A percentile compares a stretch with the other conserved stretches of the same genome.
Evolutionary conservation across 2,113 vertebrate species (phyloP).

Genomic region (Thymallus thymallus): DNA sequence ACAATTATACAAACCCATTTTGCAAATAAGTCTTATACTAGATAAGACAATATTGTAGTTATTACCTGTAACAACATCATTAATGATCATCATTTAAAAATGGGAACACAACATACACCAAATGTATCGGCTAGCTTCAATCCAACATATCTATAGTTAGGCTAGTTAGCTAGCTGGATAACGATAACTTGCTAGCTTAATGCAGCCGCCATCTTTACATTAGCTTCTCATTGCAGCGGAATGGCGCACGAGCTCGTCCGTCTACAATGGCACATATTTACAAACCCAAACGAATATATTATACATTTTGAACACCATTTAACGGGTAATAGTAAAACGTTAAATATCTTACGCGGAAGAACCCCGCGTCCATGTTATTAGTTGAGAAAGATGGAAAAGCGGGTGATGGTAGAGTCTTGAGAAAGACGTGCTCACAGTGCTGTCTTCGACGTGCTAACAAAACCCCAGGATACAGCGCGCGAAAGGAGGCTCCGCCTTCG

Average conservation of each 20-base stretch:
- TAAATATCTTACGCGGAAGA: slow-evolving; percentile 89
- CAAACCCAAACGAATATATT: not conserved
- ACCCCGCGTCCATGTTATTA: slow-evolving; percentile 94
- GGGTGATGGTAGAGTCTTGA: slow-evolving; percentile 20
- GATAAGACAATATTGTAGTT: not conserved
- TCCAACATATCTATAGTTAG: not conserved
- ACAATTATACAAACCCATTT: too few species aligned
- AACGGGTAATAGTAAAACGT: accelerated
- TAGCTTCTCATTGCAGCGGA: slow-evolving; percentile 2
- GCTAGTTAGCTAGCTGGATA: not conserved
- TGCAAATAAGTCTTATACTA: not conserved
- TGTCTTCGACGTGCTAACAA: slow-evolving; percentile 26
- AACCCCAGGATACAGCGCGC: slow-evolving; percentile 54
- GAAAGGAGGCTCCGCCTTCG: not conserved
- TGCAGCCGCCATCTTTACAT: slow-evolving; percentile 51
- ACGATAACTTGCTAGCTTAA: not conserved
- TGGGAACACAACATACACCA: not conserved
- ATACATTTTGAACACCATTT: not conserved
- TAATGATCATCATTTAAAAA: not conserved
- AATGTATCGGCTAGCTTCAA: not conserved
- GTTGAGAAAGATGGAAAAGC: slow-evolving; percentile 52
- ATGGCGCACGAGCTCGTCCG: slow-evolving; percentile 32
- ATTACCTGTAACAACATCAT: not conserved
- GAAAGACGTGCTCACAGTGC: slow-evolving; percentile 40
- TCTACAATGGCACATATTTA: not conserved